Percentiles rank a stretch among this genome's conserved stretches.
Conservation (phyloP, 1,140 invertebrate species). For the Triops cancriformis region DNA sequence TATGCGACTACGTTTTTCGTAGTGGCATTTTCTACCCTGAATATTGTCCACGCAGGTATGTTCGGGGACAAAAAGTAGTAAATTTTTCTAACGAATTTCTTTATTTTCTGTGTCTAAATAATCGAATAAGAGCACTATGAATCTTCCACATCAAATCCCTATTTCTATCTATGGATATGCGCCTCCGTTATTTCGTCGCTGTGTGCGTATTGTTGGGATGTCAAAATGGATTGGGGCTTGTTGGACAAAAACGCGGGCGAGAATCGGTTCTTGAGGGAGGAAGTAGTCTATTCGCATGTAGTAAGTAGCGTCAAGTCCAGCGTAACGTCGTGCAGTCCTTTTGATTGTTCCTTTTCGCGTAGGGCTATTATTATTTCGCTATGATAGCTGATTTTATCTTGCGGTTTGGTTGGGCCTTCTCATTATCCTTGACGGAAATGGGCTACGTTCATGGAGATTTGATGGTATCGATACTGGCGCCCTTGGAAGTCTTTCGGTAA, state of each 20-base stretch:
- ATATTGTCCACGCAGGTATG: constrained; percentile 54
- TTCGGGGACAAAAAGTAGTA: constrained; percentile 26
- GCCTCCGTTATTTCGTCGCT: constrained; percentile 65
- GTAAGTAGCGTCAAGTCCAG: constrained; percentile 39
- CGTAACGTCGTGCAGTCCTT: no score
- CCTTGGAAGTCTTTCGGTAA: constrained; percentile 87
- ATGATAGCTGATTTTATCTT: constrained; percentile 92
- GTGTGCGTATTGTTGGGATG: constrained; percentile 89
- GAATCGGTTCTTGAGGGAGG: constrained; percentile 66
- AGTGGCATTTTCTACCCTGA: constrained; percentile 73
- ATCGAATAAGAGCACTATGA: constrained; percentile 50
- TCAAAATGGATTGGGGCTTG: constrained; percentile 98
- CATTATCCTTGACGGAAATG: constrained; percentile 77
- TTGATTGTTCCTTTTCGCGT: not conserved
- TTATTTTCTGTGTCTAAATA: constrained; percentile 10
- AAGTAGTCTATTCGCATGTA: constrained; percentile 65
- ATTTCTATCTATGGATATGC: constrained; percentile 69
- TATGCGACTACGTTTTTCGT: constrained; percentile 97
- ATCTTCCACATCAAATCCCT: constrained; percentile 58
- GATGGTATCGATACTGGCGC: constrained; percentile 78
- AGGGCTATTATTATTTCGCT: constrained; percentile 94
- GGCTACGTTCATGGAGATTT: constrained; percentile 68
- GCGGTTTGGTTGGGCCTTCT: constrained; percentile 84
- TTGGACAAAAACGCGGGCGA: constrained; percentile 77
- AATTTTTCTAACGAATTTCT: not conserved